Evolutionary conservation across 2,797 vertebrate genomes (phyloP).

Genomic region (Sarcophilus harrisii): DNA sequence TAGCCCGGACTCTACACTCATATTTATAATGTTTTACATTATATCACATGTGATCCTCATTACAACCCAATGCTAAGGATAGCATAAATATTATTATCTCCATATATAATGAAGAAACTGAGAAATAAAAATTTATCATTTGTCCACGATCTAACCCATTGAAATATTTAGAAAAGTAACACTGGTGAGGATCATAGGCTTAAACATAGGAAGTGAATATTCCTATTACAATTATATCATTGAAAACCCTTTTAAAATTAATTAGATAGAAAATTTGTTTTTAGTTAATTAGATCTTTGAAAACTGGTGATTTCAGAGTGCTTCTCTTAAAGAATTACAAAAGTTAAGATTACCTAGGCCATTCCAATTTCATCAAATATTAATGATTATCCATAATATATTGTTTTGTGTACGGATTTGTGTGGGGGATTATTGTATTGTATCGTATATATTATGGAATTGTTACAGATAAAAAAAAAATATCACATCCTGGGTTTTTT

Average conservation of each 20-base stretch:
- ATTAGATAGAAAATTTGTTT: conserved; percentile 21
- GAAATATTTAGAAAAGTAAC: not conserved
- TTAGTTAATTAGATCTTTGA: conserved; percentile 38
- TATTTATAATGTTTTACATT: not conserved
- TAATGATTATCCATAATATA: not conserved
- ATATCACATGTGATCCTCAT: not conserved
- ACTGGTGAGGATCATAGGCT: not conserved
- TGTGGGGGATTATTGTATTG: not conserved
- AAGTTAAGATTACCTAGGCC: conserved; percentile 30
- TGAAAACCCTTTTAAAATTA: conserved; percentile 41
- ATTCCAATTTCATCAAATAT: conserved; percentile 18
- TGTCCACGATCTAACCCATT: not conserved
- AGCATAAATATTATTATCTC: not conserved
- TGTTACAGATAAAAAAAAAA: not conserved
- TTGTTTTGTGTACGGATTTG: not conserved
- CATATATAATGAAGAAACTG: not conserved
- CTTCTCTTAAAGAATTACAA: conserved; percentile 39
- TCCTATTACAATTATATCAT: conserved; percentile 26
- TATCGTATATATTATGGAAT: not conserved
- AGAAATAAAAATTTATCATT: not conserved
- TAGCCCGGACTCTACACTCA: too few species aligned
- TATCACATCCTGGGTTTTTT: not conserved
- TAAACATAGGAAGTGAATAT: conserved; percentile 26
- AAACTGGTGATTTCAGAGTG: conserved; percentile 33
- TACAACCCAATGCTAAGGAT: not conserved